phyloP scores from a whole-genome alignment of 2,797 vertebrate genomes.

The Pygocentrus nattereri region DNA sequence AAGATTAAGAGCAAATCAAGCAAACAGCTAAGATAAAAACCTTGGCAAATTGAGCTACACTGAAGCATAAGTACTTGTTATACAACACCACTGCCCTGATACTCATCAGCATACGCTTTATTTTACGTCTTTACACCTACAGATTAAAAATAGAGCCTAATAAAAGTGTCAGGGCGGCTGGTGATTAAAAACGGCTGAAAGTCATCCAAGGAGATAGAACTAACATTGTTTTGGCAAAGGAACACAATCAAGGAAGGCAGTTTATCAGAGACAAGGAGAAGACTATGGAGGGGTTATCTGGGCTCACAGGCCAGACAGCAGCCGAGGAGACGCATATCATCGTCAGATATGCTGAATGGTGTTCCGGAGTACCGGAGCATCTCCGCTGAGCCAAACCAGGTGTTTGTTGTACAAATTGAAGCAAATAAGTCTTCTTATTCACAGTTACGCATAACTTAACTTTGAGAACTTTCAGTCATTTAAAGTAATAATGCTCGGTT shows the following conservation, averaged over 20 bases:
- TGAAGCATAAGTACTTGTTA: conserved; percentile 34
- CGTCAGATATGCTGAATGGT: conserved; percentile 26
- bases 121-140: conserved; percentile 65
- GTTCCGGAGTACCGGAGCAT: conserved; percentile 2
- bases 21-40: neutral
- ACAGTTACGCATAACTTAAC: conserved; percentile 10
- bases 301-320: conserved; percentile 32
- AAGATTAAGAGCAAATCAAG: neutral
- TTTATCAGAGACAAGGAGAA: conserved; percentile 46
- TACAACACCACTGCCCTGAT: conserved; percentile 28
- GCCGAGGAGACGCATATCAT: conserved; percentile 31
- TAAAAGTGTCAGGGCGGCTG: conserved; percentile 56
- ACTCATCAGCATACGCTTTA: conserved; percentile 50
- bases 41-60: conserved; percentile 44
- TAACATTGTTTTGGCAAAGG: conserved; percentile 54
- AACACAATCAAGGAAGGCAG: conserved; percentile 37
- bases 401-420: conserved; percentile 28
- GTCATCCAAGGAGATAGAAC: conserved; percentile 43
- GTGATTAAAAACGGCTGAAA: conserved; percentile 53
- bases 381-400: conserved; percentile 4
- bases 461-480: neutral
- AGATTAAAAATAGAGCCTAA: conserved; percentile 50
- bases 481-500: conserved; percentile 20
- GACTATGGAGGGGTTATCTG: conserved; percentile 37
- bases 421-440: conserved; percentile 19